These are phyloP conservation scores for Hirtodrosophila trivittata DNA, from an alignment of 2,888 invertebrate species.

Conservation along the genomic window DNA sequence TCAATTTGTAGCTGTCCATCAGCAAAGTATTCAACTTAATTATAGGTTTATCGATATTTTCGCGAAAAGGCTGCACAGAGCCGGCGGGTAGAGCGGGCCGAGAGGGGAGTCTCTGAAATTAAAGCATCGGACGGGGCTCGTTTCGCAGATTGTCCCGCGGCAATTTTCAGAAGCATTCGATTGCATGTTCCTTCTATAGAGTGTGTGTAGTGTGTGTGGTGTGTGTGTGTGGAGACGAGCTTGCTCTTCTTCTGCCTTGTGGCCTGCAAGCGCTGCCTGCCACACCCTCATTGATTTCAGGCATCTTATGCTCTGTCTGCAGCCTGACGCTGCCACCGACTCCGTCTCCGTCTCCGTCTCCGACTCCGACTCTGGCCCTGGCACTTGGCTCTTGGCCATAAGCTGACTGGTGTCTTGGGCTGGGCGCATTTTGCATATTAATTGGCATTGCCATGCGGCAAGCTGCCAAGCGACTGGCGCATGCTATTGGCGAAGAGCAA, in stretches of 20 bases:
- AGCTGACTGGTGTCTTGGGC: conserved; percentile 4
- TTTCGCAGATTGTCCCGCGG: conserved; percentile 72
- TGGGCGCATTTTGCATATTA: conserved; percentile 75
- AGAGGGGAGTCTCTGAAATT: conserved; percentile 53
- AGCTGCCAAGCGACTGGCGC: conserved; percentile 54
- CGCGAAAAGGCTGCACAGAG: conserved; percentile 36
- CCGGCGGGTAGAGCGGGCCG: conserved; percentile 22
- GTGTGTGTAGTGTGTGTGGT: neutral
- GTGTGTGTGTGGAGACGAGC: neutral
- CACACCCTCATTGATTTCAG: conserved; percentile 75
- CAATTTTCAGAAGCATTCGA: conserved; percentile 77
- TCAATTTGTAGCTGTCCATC: conserved; percentile 75
- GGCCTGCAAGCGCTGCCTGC: conserved; percentile 65
- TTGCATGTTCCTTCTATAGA: conserved; percentile 47
- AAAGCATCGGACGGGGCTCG: conserved; percentile 48
- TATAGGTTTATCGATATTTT: conserved; percentile 68
- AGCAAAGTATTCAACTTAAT: conserved; percentile 69
- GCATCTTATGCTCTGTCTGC: conserved; percentile 54
- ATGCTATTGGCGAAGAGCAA: conserved; percentile 74
- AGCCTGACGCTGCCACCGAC: conserved; percentile 2
- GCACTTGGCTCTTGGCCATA: neutral
- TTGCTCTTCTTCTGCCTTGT: conserved; percentile 14
- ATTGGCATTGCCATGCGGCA: conserved; percentile 47
- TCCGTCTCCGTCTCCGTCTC: neutral
- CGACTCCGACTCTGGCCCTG: neutral